These are phyloP conservation scores for Thelaira solivaga DNA, from an alignment of 2,888 invertebrate species.

Conservation along the genomic window DNA sequence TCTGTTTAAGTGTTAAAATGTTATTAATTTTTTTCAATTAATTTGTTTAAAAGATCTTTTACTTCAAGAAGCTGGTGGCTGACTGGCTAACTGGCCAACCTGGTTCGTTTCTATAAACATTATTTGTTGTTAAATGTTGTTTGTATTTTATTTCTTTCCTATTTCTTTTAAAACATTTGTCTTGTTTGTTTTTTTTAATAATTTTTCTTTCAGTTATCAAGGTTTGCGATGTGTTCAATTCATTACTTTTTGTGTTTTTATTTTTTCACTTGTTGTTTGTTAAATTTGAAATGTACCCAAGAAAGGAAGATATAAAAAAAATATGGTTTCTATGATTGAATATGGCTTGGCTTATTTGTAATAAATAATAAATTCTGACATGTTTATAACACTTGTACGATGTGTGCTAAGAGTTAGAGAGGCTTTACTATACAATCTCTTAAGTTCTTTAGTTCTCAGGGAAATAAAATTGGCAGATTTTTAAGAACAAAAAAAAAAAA, in stretches of 20 bases:
- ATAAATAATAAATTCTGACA: conserved; percentile 58
- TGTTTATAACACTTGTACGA: conserved; percentile 49
- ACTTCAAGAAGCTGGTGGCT: not conserved
- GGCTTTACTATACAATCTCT: not conserved
- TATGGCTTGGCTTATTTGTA: conserved; percentile 14
- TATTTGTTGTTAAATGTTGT: conserved; percentile 32
- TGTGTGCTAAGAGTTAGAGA: not conserved
- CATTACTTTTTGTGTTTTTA: conserved; percentile 40
- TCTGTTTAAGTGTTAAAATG: conserved; percentile 46
- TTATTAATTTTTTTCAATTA: conserved; percentile 57
- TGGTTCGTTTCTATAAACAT: not conserved
- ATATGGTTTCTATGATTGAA: conserved; percentile 48
- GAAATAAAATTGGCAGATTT: not conserved
- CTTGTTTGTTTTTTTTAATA: not conserved
- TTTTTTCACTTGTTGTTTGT: not conserved
- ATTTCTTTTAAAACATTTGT: no score
- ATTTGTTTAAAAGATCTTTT: conserved; percentile 47
- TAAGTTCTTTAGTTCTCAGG: not conserved
- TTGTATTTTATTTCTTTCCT: conserved; percentile 14
- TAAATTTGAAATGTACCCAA: conserved; percentile 15
- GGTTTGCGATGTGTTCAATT: conserved; percentile 37
- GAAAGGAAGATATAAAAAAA: not conserved
- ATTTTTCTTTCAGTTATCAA: no score
- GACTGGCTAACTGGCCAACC: no score
- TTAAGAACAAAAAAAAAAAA: not conserved